Evolutionary conservation across 1,140 invertebrate genomes (phyloP).

Genomic region (Lysiphlebus fabarum): DNA sequence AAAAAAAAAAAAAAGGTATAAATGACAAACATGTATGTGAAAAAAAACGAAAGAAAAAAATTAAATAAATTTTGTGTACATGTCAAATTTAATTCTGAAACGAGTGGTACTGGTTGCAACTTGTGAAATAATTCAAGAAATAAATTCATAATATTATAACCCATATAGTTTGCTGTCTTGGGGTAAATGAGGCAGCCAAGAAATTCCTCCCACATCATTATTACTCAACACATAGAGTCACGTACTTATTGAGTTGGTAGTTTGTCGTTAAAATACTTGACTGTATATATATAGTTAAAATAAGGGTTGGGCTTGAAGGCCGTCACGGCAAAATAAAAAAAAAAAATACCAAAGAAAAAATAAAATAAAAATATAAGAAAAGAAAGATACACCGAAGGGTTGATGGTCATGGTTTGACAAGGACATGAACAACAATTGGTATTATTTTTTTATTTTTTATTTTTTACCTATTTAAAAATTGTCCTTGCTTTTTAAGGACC

Average conservation of each 20-base stretch:
- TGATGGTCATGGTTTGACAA: conserved; percentile 18
- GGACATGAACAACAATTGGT: conserved; percentile 1
- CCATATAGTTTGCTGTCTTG: background rate
- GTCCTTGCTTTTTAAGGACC: too few species aligned
- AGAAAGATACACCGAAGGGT: conserved; percentile 13
- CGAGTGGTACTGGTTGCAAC: conserved; percentile 9
- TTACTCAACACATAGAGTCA: background rate
- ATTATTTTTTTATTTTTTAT: background rate
- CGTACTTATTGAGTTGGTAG: too few species aligned
- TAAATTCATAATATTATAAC: conserved; percentile 27
- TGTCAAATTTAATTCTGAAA: conserved; percentile 22
- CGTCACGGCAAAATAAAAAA: conserved; percentile 2
- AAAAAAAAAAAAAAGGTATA: conserved; percentile 13
- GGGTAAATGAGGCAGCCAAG: conserved; percentile 5
- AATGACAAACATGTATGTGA: background rate
- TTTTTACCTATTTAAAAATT: conserved; percentile 5
- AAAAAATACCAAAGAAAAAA: conserved; percentile 12
- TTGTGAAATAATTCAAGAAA: conserved; percentile 26
- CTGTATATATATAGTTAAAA: conserved; percentile 2
- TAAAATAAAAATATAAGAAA: background rate
- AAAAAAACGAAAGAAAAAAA: background rate
- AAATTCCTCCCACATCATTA: conserved; percentile 3
- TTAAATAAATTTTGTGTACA: conserved; percentile 21
- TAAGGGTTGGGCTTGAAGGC: conserved; percentile 23
- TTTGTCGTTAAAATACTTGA: conserved; percentile 8